Base-by-base conservation (phyloP, 2,797 vertebrate genomes). In the Mallotus villosus region DNA sequence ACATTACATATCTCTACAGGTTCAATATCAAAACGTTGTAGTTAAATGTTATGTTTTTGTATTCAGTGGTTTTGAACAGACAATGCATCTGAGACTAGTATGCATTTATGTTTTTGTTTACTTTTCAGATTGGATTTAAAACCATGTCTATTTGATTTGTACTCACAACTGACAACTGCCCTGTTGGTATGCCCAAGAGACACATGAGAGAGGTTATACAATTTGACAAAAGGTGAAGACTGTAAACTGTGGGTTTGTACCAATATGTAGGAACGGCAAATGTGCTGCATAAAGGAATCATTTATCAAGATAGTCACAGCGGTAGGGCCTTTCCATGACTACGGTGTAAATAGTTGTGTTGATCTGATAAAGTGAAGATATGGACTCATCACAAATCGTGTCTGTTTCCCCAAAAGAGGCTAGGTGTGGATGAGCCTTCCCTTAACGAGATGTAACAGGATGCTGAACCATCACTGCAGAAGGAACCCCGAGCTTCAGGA, bases 401-500 rank as follows among this genome's bases (percentile, higher is more conserved):
- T 16, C 16, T 66, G 64, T 51, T 24, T 66, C 9, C 9, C 69
- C 24, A 59, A 32, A 68, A 81, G 85, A 76, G 64, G 80, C 80
- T 74, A 80, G 81, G 88, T 91, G 90, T 91, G 92, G 84, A 92
- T 94, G 93, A 93, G 74, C 76, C 60, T 90, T 89, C 78, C 88
- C 86, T 80, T 93, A 85, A 89, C 78, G 75, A 90, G 88, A 93
- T 92, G 92, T 93, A 92, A 93, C 94, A 99, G 96, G 95, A 99
- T 99, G 97, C 95, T 98, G 94, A 97, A 98, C 94, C 97, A 98
- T 91, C 97, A 99, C 89, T 99, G 97, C 91, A 93, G 97, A 89
- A 94, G 97, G 90, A 98, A 98, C 92, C 96, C 97, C 74, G 97
- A 99, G 80, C 94, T 98, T 70, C 97, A 98, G 90, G 97, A 99